Evolutionary conservation across 2,888 invertebrate genomes (phyloP).

Genomic region (Dusona sp.): DNA sequence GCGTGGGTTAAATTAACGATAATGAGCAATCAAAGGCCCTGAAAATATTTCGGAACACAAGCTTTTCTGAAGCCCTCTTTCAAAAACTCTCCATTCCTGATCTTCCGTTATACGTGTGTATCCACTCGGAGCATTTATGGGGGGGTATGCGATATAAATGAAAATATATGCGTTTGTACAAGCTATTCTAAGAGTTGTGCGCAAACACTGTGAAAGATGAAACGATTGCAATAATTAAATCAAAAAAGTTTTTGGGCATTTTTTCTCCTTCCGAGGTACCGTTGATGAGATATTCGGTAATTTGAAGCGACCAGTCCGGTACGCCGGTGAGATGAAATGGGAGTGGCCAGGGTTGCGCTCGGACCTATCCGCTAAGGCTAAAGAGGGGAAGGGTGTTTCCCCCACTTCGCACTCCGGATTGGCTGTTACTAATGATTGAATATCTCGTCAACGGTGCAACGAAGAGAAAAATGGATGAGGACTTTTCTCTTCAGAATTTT

Average conservation of each 20-base stretch:
- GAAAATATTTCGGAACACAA: constrained; percentile 49
- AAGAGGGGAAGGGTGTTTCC: not conserved
- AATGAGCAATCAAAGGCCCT: constrained; percentile 59
- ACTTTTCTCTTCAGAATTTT: not conserved
- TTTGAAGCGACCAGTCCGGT: not conserved
- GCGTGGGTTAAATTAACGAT: constrained; percentile 57
- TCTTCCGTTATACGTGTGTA: constrained; percentile 13
- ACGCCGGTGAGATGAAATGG: not conserved
- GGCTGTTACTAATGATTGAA: not conserved
- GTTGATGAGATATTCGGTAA: not conserved
- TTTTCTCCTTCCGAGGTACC: not conserved
- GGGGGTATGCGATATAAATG: not conserved
- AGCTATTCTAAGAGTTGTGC: not conserved
- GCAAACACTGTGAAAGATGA: not conserved
- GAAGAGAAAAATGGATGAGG: not conserved
- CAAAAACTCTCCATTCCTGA: constrained; percentile 25
- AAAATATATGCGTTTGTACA: not conserved
- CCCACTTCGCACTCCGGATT: not conserved
- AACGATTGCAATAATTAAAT: not conserved
- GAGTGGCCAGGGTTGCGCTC: too few relatives aligned
- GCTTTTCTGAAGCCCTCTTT: constrained; percentile 13
- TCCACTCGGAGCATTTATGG: not conserved
- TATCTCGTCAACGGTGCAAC: not conserved
- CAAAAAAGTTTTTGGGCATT: not conserved
- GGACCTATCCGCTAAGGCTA: too few relatives aligned